These are phyloP conservation scores for Cylloceria caligata DNA, from an alignment of 2,888 invertebrate species.

Conservation along the genomic window DNA sequence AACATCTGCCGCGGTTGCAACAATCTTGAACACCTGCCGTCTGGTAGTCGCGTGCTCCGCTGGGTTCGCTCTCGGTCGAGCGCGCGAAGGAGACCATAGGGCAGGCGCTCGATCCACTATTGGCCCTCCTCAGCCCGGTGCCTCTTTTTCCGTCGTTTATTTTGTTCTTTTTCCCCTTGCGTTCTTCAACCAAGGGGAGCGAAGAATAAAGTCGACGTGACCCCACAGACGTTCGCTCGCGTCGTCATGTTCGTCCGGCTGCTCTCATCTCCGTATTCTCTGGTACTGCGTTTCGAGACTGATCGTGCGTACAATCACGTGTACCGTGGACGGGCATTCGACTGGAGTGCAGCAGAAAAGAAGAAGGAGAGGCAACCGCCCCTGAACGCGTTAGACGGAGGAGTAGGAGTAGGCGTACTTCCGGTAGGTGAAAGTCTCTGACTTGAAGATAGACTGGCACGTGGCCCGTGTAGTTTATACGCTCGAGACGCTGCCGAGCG, in stretches of 20 bases:
- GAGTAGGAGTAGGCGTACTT: constrained; percentile 68
- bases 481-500: constrained; percentile 44
- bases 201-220: constrained; percentile 44
- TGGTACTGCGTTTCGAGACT: background rate
- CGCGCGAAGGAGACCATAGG: constrained; percentile 66
- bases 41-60: constrained; percentile 83
- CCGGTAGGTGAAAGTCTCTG: constrained; percentile 79
- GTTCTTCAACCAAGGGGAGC: constrained; percentile 29
- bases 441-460: constrained; percentile 72
- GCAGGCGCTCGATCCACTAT: constrained; percentile 35
- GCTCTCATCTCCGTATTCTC: constrained; percentile 55
- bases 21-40: constrained; percentile 83
- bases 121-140: constrained; percentile 31
- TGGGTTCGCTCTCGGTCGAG: constrained; percentile 62
- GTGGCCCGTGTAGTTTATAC: constrained; percentile 68
- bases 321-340: background rate
- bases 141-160: constrained; percentile 16
- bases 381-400: constrained; percentile 29
- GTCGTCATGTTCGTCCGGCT: constrained; percentile 49
- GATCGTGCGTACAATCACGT: constrained; percentile 32
- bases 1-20: constrained; percentile 83
- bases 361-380: constrained; percentile 40
- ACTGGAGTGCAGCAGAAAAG: background rate
- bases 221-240: constrained; percentile 26
- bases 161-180: constrained; percentile 39